These are phyloP conservation scores for Athene cunicularia DNA, from an alignment of 2,113 vertebrate genomes.

Conservation along the genomic window DNA sequence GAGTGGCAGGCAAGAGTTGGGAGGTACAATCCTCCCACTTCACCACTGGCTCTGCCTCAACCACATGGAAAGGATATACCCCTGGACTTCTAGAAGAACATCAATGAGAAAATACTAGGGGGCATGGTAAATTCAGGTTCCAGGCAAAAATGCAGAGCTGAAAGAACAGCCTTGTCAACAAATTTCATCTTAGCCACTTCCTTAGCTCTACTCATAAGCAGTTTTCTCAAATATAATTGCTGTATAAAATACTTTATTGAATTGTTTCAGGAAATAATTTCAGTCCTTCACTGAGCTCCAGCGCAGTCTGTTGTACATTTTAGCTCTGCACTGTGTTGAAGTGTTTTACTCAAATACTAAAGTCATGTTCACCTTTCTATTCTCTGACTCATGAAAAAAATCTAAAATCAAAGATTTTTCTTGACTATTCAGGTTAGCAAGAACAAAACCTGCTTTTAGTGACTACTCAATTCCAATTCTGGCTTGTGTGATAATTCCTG, in stretches of 20 bases:
- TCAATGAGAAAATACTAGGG: neutral
- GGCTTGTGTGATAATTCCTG: neutral
- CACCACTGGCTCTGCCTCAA: neutral
- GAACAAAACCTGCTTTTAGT: neutral
- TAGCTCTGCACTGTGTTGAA: neutral
- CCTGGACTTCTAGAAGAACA: neutral
- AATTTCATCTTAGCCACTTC: neutral
- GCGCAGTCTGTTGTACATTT: neutral
- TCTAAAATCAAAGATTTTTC: neutral
- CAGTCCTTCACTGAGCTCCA: neutral
- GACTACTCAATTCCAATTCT: neutral
- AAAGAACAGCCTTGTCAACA: neutral
- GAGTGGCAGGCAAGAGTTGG: neutral
- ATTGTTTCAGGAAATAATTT: neutral
- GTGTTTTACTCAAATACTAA: neutral
- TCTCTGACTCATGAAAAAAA: neutral
- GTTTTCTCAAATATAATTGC: neutral
- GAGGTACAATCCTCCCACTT: neutral
- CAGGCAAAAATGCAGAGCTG: neutral
- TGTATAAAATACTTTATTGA: neutral
- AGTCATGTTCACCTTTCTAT: neutral
- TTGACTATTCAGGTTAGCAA: neutral
- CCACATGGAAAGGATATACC: accelerated
- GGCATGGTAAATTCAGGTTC: neutral
- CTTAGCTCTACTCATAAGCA: neutral